These are phyloP conservation scores for Phyto melanocephala DNA, from an alignment of 2,888 invertebrate genomes.

Conservation along the genomic window DNA sequence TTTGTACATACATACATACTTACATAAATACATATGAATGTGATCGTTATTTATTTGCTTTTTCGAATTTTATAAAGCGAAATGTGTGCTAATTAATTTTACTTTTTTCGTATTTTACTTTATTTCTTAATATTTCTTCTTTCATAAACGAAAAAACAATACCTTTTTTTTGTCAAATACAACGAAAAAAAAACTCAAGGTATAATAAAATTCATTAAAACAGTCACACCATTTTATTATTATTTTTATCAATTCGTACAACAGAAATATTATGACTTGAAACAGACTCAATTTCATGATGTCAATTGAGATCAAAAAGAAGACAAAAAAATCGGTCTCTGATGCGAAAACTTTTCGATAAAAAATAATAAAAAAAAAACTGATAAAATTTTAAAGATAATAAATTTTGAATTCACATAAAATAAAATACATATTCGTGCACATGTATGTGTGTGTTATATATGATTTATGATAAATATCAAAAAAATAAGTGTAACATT, in stretches of 20 bases:
- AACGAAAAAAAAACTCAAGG: neutral
- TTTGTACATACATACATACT: too few species aligned
- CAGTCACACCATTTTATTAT: conserved; percentile 30
- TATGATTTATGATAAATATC: neutral
- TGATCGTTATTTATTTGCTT: conserved; percentile 1
- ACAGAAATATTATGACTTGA: conserved; percentile 14
- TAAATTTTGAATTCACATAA: too few species aligned
- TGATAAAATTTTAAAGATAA: neutral
- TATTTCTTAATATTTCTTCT: neutral
- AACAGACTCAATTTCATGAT: conserved; percentile 17
- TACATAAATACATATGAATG: neutral
- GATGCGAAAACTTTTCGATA: neutral
- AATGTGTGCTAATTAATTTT: conserved; percentile 57
- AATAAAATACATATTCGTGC: too few species aligned
- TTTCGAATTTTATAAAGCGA: conserved; percentile 33
- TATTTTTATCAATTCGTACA: conserved; percentile 31
- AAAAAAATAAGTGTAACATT: neutral
- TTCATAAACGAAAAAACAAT: conserved; percentile 7
- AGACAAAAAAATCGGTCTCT: neutral
- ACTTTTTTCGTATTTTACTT: conserved; percentile 12
- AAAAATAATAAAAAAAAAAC: neutral
- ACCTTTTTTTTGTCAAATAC: conserved; percentile 1
- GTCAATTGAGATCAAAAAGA: neutral
- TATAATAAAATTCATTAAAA: conserved; percentile 7
- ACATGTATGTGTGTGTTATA: neutral